phyloP scores from a whole-genome alignment of 2,113 vertebrate species.

The Callionymus lyra region DNA sequence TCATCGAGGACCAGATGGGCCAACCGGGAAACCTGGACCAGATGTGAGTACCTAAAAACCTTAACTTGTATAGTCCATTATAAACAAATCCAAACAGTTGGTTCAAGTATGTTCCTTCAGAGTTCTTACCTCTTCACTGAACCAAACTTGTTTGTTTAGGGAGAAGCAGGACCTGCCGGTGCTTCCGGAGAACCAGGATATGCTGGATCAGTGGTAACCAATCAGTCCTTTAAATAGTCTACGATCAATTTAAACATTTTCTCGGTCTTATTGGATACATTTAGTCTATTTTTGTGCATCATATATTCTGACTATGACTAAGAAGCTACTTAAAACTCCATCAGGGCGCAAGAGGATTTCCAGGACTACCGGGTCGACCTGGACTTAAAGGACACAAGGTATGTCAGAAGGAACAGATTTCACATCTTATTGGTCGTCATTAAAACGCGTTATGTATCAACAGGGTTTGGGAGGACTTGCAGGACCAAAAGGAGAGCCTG shows the following conservation, averaged over 20 bases:
- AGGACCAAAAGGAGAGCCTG: slow-evolving; percentile 80
- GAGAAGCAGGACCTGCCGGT: slow-evolving; percentile 80
- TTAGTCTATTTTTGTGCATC: not conserved
- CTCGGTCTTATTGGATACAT: no score
- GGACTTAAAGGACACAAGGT: slow-evolving; percentile 89
- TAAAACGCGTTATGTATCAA: slow-evolving; percentile 1
- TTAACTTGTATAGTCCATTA: not conserved
- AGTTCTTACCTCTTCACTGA: no score
- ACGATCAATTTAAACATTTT: no score
- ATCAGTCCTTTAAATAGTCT: no score
- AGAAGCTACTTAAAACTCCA: not conserved
- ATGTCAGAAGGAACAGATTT: slow-evolving; percentile 29
- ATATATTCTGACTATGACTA: not conserved
- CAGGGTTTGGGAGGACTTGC: slow-evolving; percentile 77
- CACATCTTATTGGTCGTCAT: not conserved
- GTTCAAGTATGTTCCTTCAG: no score
- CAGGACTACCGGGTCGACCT: slow-evolving; percentile 86
- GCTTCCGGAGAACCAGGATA: slow-evolving; percentile 80
- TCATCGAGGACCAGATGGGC: slow-evolving; percentile 84
- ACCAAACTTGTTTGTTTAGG: slow-evolving; percentile 56
- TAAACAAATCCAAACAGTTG: no score
- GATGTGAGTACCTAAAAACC: slow-evolving; percentile 72
- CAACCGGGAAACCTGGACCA: slow-evolving; percentile 80
- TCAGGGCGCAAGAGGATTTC: slow-evolving; percentile 86
- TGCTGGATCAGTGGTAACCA: slow-evolving; percentile 80